Evolutionary conservation across 2,113 vertebrate genomes (phyloP).

Genomic region (Acrocephalus kingi): DNA sequence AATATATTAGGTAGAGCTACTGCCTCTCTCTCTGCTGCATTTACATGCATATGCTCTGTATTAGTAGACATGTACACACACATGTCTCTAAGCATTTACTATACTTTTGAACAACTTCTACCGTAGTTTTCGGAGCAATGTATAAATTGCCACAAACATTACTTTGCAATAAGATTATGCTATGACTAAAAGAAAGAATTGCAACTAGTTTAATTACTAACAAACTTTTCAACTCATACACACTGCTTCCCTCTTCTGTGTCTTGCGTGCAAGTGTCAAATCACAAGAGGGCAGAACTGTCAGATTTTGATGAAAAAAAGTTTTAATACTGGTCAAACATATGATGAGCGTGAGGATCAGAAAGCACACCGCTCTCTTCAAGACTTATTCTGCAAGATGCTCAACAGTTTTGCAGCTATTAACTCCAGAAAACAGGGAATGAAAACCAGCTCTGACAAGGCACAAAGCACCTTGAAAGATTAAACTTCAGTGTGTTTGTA

Average conservation of each 20-base stretch:
- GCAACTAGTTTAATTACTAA: conserved; percentile 17
- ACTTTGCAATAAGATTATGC: neutral
- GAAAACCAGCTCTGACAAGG: neutral
- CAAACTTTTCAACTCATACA: conserved; percentile 23
- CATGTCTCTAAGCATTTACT: neutral
- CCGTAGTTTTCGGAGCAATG: neutral
- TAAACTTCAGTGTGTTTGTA: neutral
- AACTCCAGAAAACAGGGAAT: neutral
- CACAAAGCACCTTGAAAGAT: neutral
- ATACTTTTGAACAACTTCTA: neutral
- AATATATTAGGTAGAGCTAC: conserved; percentile 23
- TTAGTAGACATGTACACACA: neutral
- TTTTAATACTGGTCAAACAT: neutral
- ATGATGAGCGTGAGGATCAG: neutral
- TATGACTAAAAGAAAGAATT: neutral
- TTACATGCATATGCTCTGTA: neutral
- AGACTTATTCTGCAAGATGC: neutral
- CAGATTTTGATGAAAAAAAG: neutral
- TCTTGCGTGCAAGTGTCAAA: conserved; percentile 26
- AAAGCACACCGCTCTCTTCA: neutral
- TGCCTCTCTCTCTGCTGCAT: neutral
- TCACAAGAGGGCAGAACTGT: conserved; percentile 19
- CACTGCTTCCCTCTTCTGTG: conserved; percentile 50
- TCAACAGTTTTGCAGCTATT: neutral
- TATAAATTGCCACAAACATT: neutral